Evolutionary conservation across 2,113 vertebrate genomes (phyloP).

Genomic region (Ondatra zibethicus): DNA sequence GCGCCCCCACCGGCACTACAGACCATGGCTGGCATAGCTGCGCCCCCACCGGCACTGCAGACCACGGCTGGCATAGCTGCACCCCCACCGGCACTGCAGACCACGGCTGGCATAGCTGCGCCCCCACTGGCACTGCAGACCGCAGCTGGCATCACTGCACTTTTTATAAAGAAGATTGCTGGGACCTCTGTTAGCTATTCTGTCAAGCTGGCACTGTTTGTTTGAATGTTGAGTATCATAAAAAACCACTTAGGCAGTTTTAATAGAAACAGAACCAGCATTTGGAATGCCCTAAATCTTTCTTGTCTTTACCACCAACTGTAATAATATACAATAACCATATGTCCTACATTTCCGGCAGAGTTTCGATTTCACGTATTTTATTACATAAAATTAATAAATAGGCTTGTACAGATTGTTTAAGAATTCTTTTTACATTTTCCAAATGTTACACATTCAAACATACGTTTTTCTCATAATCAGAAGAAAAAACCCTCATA

Average conservation of each 20-base stretch:
- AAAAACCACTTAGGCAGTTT: constrained; percentile 53
- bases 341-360: constrained; percentile 52
- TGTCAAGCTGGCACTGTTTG: not conserved
- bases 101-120: not conserved
- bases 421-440: constrained; percentile 23
- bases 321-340: constrained; percentile 31
- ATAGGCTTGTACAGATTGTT: constrained; percentile 18
- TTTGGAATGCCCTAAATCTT: constrained; percentile 42
- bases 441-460: constrained; percentile 45
- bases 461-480: not conserved
- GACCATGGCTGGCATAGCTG: not conserved
- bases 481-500: not conserved
- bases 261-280: constrained; percentile 52
- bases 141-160: not conserved
- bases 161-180: not conserved
- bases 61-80: no score
- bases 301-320: constrained; percentile 29
- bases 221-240: constrained; percentile 40
- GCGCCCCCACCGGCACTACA: not conserved
- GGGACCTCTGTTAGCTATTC: not conserved
- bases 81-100: not conserved
- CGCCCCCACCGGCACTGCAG: not conserved
- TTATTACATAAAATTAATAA: constrained; percentile 52
- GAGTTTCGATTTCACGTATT: constrained; percentile 37
- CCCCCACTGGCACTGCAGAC: not conserved